phyloP scores from a whole-genome alignment of 2,797 vertebrate species.

The Semotilus atromaculatus region DNA sequence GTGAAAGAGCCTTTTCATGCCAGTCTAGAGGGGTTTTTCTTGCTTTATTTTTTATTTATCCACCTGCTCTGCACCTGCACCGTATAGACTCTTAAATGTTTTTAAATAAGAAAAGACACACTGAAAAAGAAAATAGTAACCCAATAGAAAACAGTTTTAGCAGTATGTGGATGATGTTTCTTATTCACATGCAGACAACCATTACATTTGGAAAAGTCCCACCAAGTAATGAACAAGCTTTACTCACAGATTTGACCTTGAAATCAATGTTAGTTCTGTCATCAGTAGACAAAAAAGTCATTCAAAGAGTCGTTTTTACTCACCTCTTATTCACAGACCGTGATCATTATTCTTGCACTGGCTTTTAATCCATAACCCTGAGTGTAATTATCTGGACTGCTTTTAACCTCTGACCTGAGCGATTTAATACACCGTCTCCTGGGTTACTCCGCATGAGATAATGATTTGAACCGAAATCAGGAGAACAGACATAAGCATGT shows the following conservation, averaged over 20 bases:
- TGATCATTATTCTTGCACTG: slow-evolving; percentile 63
- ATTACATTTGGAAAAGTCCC: not conserved
- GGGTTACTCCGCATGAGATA: slow-evolving; percentile 10
- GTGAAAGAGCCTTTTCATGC: slow-evolving; percentile 11
- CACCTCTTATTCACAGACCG: slow-evolving; percentile 20
- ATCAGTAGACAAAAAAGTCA: not conserved
- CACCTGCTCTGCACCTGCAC: slow-evolving; percentile 12
- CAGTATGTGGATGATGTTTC: not conserved
- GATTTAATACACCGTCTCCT: slow-evolving; percentile 57
- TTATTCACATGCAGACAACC: not conserved
- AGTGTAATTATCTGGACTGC: slow-evolving; percentile 72
- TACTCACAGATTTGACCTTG: slow-evolving; percentile 49
- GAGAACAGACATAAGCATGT: slow-evolving; percentile 9
- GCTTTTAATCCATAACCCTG: slow-evolving; percentile 63
- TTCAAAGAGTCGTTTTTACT: not conserved
- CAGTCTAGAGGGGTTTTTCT: not conserved
- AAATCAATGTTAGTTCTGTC: slow-evolving; percentile 47
- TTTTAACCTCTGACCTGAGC: slow-evolving; percentile 72
- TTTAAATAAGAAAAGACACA: not conserved
- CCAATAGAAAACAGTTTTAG: not conserved
- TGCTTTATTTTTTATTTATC: slow-evolving; percentile 18
- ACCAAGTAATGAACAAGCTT: not conserved
- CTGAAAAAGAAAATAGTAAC: not conserved
- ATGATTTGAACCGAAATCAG: slow-evolving; percentile 36
- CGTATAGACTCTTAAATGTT: not conserved